Percentiles rank a stretch among this genome's conserved stretches.
These are phyloP conservation scores for Diplosoma virens DNA, from an alignment of 23 tunicate genomes.

Conservation along the genomic window DNA sequence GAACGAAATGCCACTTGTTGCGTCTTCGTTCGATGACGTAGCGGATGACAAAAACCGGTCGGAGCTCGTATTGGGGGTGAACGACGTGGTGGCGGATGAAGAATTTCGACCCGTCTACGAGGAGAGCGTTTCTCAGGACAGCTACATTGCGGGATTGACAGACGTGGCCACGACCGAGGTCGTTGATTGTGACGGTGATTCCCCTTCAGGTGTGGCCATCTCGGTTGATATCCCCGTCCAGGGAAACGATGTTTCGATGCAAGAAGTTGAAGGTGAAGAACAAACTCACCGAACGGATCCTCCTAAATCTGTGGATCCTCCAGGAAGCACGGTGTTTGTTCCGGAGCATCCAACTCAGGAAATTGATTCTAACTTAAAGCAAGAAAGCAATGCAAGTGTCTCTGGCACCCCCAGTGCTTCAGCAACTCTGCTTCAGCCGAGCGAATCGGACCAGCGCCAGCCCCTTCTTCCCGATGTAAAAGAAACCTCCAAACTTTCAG, in stretches of 20 bases:
- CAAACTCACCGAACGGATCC: no score
- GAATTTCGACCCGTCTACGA: not conserved
- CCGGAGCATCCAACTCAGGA: no score
- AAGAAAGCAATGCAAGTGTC: no score
- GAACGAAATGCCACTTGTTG: not conserved
- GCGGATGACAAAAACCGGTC: not conserved
- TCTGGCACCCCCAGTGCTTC: no score
- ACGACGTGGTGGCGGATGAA: not conserved
- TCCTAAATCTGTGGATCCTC: no score
- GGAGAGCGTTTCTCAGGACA: not conserved
- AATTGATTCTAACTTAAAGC: no score
- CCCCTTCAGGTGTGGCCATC: not conserved
- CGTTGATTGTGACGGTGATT: not conserved
- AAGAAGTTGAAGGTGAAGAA: constrained; percentile 8
- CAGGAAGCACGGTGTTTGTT: no score
- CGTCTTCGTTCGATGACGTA: not conserved
- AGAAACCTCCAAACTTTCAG: no score
- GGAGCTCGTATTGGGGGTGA: not conserved
- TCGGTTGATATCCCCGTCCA: not conserved
- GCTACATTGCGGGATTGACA: not conserved
- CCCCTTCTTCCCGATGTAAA: no score
- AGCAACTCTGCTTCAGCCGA: no score
- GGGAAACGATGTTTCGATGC: no score
- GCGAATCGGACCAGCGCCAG: no score
- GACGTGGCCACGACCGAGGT: constrained; percentile 6